A percentile compares a stretch with the other conserved stretches of the same genome.
These are phyloP conservation scores for Hyalella azteca DNA, from an alignment of 2,888 invertebrate genomes.

Conservation along the genomic window DNA sequence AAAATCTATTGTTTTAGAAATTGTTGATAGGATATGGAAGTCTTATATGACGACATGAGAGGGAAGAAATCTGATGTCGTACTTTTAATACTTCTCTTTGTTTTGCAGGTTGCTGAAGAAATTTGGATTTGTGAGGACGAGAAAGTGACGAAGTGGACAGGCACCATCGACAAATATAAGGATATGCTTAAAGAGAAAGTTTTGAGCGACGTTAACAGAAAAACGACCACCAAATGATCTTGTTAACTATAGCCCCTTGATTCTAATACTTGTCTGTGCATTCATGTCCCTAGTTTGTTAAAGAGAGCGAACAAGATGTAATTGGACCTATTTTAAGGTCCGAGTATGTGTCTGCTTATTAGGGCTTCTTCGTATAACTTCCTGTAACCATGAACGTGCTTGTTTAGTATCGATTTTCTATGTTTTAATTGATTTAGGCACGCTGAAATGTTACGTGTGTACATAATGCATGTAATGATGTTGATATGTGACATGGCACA, in stretches of 20 bases:
- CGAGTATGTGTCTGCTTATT: not conserved
- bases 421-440: not conserved
- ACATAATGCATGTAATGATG: not conserved
- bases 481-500: too few relatives aligned
- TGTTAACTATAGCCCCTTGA: not conserved
- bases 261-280: conserved; percentile 9
- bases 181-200: conserved; percentile 89
- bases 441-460: not conserved
- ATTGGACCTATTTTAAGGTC: not conserved
- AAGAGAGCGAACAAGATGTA: conserved; percentile 1
- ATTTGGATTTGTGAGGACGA: conserved; percentile 99
- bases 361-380: not conserved
- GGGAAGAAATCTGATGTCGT: too few relatives aligned
- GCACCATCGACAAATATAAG: conserved; percentile 95
- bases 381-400: too few relatives aligned
- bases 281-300: not conserved
- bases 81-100: not conserved
- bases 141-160: conserved; percentile 94
- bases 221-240: conserved; percentile 21
- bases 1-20: too few relatives aligned
- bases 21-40: too few relatives aligned
- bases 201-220: conserved; percentile 61
- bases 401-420: not conserved
- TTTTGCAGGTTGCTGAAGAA: conserved; percentile 88
- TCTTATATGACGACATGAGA: too few relatives aligned